Base-by-base conservation (phyloP, 2,113 vertebrate species). In the Macroglossus sobrinus region DNA sequence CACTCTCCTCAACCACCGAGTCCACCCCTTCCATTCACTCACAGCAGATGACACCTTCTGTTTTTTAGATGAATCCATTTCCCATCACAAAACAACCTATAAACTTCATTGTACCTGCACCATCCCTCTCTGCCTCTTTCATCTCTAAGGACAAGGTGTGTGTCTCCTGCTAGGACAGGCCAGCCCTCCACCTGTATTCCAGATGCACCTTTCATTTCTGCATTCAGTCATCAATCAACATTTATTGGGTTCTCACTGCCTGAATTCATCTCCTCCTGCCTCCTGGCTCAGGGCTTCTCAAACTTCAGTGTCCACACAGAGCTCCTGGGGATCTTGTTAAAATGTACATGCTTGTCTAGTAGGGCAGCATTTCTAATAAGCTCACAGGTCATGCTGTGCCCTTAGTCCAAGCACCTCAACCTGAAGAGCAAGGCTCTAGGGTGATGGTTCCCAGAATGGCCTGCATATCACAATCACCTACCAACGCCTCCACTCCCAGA, bases 191-290 rank as follows among this genome's bases (percentile, higher is more conserved):
- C 71, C 82, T 28, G 50, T 50, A 43, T 59, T 47, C 45, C 0
- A 2, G 63, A 43, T 24, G 19, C 16, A 12, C 85, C 68, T 47
- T 89, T 91, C 61, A 38, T 72, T 40, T 22, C 87, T 38, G 26
- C 21, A 5, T 80, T 96, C 94, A 88, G 92, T 95, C 81, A 93
- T 96, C 90, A 93, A 96, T 93, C 87, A 90, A 53, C 93, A 87
- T 86, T 72, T 55, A 75, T 50, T 4, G 4, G 33, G 45, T 74
- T 76, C 68, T 74, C 68, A 4, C 68, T 1, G 15, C 76, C 40
- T 55, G 69, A 47, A 64, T 64, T 89, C 90, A 64, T 75, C 79
- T 82, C 74, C 78, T 59, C 50, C 84, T 87, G 91, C 71, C 55
- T 85, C 50, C 87, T 45, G 55, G 84, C 50, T 13, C 94, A 84